Evolutionary conservation across 1,140 invertebrate species (phyloP).

Genomic region (Zelostemma sp.): DNA sequence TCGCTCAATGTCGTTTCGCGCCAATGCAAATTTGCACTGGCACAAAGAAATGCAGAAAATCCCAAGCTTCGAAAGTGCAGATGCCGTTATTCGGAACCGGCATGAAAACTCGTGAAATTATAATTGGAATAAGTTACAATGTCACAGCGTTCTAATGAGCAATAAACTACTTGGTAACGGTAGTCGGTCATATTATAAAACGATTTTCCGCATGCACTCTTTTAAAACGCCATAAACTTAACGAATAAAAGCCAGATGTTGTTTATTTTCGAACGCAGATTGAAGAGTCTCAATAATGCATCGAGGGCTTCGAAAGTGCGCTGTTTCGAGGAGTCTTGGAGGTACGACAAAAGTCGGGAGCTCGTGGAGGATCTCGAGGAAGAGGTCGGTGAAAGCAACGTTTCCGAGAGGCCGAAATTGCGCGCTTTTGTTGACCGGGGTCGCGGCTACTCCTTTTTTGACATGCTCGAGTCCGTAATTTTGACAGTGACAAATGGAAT

Average conservation of each 20-base stretch:
- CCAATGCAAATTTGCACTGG: neutral
- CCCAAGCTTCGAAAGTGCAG: neutral
- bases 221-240: too few species aligned
- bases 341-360: constrained; percentile 30
- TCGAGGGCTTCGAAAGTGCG: constrained; percentile 17
- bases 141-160: too few species aligned
- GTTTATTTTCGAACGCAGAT: neutral
- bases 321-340: constrained; percentile 33
- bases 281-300: constrained; percentile 6
- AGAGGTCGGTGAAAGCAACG: constrained; percentile 5
- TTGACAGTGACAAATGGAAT: constrained; percentile 51
- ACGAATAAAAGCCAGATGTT: too few species aligned
- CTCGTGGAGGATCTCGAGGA: constrained; percentile 16
- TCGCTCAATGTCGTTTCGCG: too few species aligned
- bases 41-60: neutral
- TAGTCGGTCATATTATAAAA: too few species aligned
- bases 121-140: too few species aligned
- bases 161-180: too few species aligned
- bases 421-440: neutral
- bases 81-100: neutral
- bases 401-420: constrained; percentile 18
- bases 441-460: constrained; percentile 57
- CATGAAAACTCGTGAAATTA: neutral
- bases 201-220: too few species aligned
- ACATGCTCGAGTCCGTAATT: constrained; percentile 57